Percentiles rank a stretch among this genome's conserved stretches.
These are phyloP conservation scores for Kryptopterus vitreolus DNA, from an alignment of 2,797 vertebrate species.

Conservation along the genomic window DNA sequence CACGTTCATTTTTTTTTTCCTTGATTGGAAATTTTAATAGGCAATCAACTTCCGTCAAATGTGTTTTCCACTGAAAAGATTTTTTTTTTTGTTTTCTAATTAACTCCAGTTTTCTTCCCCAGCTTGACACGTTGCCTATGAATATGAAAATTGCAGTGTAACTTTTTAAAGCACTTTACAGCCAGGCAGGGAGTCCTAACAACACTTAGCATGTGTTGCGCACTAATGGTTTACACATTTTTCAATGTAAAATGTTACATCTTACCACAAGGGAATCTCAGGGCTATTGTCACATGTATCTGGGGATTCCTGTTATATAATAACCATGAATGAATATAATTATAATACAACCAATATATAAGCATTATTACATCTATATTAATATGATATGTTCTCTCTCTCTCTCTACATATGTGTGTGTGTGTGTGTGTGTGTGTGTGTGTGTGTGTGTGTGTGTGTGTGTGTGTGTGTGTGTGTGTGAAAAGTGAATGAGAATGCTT, in stretches of 20 bases:
- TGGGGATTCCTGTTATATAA: neutral
- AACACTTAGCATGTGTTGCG: neutral
- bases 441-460: too few relatives aligned
- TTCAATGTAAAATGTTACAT: constrained; percentile 3
- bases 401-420: too few relatives aligned
- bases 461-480: too few relatives aligned
- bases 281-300: neutral
- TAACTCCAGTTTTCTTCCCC: constrained; percentile 48
- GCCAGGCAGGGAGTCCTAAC: constrained; percentile 25
- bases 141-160: constrained; percentile 42
- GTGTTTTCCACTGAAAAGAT: constrained; percentile 47
- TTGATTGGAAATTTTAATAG: constrained; percentile 53
- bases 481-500: too few relatives aligned
- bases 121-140: constrained; percentile 45
- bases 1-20: constrained; percentile 45
- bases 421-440: too few relatives aligned
- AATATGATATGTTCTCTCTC: too few relatives aligned
- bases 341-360: too few relatives aligned
- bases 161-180: constrained; percentile 36
- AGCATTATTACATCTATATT: too few relatives aligned
- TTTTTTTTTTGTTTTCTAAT: constrained; percentile 48
- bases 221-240: constrained; percentile 16
- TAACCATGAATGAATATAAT: neutral
- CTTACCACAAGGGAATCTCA: neutral
- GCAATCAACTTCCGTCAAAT: constrained; percentile 52